phyloP scores from a whole-genome alignment of 2,888 invertebrate species.

The Perdita meconis region DNA sequence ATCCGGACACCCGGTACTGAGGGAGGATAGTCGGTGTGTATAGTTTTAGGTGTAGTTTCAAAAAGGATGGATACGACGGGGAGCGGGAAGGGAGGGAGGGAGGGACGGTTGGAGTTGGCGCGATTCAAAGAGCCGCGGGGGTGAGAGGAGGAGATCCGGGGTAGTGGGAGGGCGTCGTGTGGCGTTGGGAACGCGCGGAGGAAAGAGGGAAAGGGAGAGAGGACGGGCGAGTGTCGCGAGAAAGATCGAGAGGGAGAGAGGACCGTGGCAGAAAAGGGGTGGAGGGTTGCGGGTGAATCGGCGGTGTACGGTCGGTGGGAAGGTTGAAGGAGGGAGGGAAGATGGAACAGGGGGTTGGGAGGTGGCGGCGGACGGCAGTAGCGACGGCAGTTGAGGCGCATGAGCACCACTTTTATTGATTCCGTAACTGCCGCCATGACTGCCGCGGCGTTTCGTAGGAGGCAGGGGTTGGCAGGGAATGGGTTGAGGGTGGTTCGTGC shows the following conservation, averaged over 20 bases:
- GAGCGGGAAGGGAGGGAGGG: slow-evolving; percentile 53
- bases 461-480: slow-evolving; percentile 67
- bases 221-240: slow-evolving; percentile 20
- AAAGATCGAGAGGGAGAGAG: slow-evolving; percentile 37
- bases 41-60: slow-evolving; percentile 81
- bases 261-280: slow-evolving; percentile 3
- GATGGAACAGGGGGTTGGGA: slow-evolving; percentile 51
- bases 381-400: slow-evolving; percentile 83
- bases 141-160: slow-evolving; percentile 53
- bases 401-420: slow-evolving; percentile 85
- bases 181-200: slow-evolving; percentile 32
- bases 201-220: slow-evolving; percentile 28
- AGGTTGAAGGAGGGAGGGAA: slow-evolving; percentile 65
- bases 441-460: slow-evolving; percentile 74
- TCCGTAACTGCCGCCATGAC: slow-evolving; percentile 85
- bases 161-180: slow-evolving; percentile 51
- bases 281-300: slow-evolving; percentile 49
- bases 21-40: slow-evolving; percentile 77
- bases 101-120: slow-evolving; percentile 77
- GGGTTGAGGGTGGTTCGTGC: slow-evolving; percentile 68
- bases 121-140: slow-evolving; percentile 77
- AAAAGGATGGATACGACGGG: slow-evolving; percentile 74
- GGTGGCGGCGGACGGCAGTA: slow-evolving; percentile 76
- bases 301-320: slow-evolving; percentile 49
- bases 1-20: slow-evolving; percentile 52